These are phyloP conservation scores for Clarias platycephalus DNA, from an alignment of 2,797 vertebrate genomes.

Conservation along the genomic window DNA sequence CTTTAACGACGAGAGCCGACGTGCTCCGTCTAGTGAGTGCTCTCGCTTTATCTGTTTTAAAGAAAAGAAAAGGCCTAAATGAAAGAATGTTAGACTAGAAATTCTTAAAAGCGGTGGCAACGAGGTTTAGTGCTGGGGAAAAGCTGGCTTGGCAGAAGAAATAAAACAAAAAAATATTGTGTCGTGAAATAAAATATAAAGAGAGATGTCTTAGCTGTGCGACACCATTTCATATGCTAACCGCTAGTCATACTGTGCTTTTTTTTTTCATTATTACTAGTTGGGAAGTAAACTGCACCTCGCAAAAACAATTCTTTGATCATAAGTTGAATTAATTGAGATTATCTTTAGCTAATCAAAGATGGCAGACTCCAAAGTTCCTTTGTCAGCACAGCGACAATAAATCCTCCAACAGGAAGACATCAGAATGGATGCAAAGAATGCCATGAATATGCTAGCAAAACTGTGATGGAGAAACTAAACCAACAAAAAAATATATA, in stretches of 20 bases:
- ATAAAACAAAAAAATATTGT: too few relatives aligned
- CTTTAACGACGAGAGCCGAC: constrained; percentile 9
- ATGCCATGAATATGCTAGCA: not conserved
- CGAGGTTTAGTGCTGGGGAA: not conserved
- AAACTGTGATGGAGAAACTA: not conserved
- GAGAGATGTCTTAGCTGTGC: not conserved
- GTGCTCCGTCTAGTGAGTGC: constrained; percentile 5
- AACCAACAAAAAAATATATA: not conserved
- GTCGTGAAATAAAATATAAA: not conserved
- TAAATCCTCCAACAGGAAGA: not conserved
- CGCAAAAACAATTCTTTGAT: not conserved
- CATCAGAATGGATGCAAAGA: not conserved
- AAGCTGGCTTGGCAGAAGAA: too few relatives aligned
- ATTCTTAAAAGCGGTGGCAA: not conserved
- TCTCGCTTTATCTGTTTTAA: not conserved
- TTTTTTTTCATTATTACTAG: not conserved
- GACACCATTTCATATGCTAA: not conserved
- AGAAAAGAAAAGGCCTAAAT: not conserved
- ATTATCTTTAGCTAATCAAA: not conserved
- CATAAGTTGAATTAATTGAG: not conserved
- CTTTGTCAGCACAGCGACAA: not conserved
- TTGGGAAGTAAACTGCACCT: not conserved
- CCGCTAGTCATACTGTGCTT: not conserved
- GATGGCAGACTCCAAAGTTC: not conserved
- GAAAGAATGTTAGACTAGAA: not conserved